These are phyloP conservation scores for Phlogophora meticulosa DNA, from an alignment of 2,888 invertebrate genomes.

Conservation along the genomic window DNA sequence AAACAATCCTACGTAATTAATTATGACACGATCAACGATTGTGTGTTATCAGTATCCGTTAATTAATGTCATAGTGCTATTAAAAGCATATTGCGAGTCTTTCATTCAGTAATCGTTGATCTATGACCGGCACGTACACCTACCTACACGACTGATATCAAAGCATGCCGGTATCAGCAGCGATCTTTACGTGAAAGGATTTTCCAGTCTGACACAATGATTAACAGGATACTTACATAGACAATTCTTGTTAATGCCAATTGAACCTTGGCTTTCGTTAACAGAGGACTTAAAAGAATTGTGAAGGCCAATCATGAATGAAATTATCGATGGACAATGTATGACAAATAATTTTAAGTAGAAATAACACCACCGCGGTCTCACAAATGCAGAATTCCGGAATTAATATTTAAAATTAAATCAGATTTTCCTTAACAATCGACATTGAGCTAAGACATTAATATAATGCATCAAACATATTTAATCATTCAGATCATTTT, in stretches of 20 bases:
- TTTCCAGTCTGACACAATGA: slow-evolving; percentile 44
- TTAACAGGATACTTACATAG: slow-evolving; percentile 49
- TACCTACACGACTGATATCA: slow-evolving; percentile 10
- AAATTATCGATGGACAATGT: slow-evolving; percentile 1
- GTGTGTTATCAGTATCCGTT: slow-evolving; percentile 24
- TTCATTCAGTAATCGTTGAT: slow-evolving; percentile 25
- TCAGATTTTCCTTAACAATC: slow-evolving; percentile 11
- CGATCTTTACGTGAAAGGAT: slow-evolving; percentile 45
- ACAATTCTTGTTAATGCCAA: slow-evolving; percentile 37
- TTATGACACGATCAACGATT: slow-evolving; percentile 17
- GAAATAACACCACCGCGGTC: slow-evolving; percentile 25
- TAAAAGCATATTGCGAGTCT: slow-evolving; percentile 37
- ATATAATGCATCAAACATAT: background rate
- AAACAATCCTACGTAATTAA: slow-evolving; percentile 15
- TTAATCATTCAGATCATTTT: too few relatives aligned
- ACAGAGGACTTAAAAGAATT: slow-evolving; percentile 15
- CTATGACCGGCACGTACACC: slow-evolving; percentile 34
- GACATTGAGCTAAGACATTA: background rate
- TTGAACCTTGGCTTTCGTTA: slow-evolving; percentile 28
- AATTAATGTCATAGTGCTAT: slow-evolving; percentile 15
- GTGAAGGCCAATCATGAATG: slow-evolving; percentile 21
- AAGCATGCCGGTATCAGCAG: slow-evolving; percentile 12
- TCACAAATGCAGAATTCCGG: too few relatives aligned
- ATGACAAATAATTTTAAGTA: slow-evolving; percentile 34
- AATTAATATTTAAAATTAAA: background rate